Conservation (phyloP, 2,797 vertebrate genomes). For the Sarcophilus harrisii region DNA sequence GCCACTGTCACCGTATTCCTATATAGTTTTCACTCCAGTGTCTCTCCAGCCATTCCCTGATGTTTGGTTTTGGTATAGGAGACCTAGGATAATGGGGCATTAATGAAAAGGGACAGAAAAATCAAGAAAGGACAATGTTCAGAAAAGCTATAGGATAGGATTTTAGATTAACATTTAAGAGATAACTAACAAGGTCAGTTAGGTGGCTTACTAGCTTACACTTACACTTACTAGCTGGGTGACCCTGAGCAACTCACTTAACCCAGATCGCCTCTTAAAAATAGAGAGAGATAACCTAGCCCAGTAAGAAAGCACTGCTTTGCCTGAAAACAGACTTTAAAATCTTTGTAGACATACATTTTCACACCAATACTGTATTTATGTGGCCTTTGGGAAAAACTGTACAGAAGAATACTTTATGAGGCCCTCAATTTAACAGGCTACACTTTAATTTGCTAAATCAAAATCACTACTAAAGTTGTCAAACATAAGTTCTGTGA, state of each 20-base stretch:
- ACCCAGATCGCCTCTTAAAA: neutral
- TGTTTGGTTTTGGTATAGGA: neutral
- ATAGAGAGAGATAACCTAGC: neutral
- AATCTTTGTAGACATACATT: neutral
- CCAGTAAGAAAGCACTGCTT: neutral
- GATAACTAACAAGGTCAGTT: neutral
- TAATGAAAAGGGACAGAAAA: conserved; percentile 38
- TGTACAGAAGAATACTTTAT: too few species aligned
- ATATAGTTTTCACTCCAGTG: too few species aligned
- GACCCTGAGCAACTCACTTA: neutral
- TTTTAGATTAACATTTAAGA: too few species aligned
- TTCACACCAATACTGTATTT: too few species aligned
- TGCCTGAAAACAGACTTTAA: conserved; percentile 1
- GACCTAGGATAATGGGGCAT: neutral
- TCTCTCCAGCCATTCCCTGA: neutral
- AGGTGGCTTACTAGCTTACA: too few species aligned
- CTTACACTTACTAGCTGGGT: neutral
- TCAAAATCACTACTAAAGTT: neutral
- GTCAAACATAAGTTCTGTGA: neutral
- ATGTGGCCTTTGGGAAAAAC: too few species aligned
- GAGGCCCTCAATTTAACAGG: too few species aligned
- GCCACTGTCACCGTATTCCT: too few species aligned
- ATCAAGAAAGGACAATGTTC: conserved; percentile 34
- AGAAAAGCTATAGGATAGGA: neutral
- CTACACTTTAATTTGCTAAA: too few species aligned